Evolutionary conservation across 2,113 vertebrate species (phyloP), one percentile per base, ranked within the genome.

Genomic region (Heliornis fulica): DNA sequence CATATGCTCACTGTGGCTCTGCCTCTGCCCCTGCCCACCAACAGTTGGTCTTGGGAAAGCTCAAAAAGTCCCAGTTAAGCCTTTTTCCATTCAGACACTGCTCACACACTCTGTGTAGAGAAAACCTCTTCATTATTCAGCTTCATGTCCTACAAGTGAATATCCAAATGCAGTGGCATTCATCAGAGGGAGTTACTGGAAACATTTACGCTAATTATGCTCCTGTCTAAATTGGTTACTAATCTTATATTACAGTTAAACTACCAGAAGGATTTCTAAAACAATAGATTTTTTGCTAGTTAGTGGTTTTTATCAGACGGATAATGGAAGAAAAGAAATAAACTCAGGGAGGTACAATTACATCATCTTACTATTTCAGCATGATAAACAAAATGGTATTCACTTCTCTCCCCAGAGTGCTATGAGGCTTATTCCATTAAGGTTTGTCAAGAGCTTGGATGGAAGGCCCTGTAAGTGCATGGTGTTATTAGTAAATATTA

Each of bases 401-500:
- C 94, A 83, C 91, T 93, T 97, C 69, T 90, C 79, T 96, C 96
- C 96, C 95, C 60, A 90, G 96, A 96, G 95, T 94, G 75, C 91
- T 93, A 46, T 94, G 84, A 96, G 75, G 91, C 70, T 95, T 95
- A 97, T 96, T 95, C 96, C 95, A 97, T 96, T 96, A 96, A 94
- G 91, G 89, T 95, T 91, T 96, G 93, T 94, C 95, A 95, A 96
- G 91, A 85, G 94, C 95, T 96, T 94, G 84, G 96, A 66, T 96
- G 89, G 89, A 96, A 94, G 83, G 83, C 90, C 85, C 66, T 92
- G 80, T 96, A 96, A 95, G 88, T 95, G 83, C 92, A 93, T 18
- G 13, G 51, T 79, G 65, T 93, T 96, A 93, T 90, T 94, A 95
- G 96, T 89, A 94, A 96, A 95, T 92, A 96, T 92, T 93, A 96